Evolutionary conservation across 2,888 invertebrate species (phyloP), one percentile per base, ranked within the genome.

Genomic region (Mimas tiliae): DNA sequence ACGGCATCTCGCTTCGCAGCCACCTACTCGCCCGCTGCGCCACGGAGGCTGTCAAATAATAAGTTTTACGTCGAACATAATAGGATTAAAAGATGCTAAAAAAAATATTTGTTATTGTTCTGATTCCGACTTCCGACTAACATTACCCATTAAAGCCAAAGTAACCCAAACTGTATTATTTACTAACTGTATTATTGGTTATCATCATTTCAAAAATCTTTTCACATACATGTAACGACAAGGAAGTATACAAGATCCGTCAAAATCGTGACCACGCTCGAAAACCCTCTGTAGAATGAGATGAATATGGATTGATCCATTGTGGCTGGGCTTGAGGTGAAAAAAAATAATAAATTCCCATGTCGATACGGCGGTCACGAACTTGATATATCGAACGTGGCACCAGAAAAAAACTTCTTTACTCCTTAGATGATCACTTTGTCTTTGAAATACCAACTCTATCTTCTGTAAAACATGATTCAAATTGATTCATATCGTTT

Each of bases 341-440:
- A 71, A 70, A 71, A 67, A 71, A 63, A 68, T 53, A 66, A 70
- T 71, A 72, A 69, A 72, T 70, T 69, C 70, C 65, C 66, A 68
- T 67, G 66, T 71, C 73, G 70, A 74, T 72, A 71, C 65, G 65
- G 63, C 67, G 68, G 71, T 70, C 72, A 71, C 71, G 71, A 70
- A 68, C 72, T 69, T 73, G 75, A 73, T 70, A 68, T 73, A 74
- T 70, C 69, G 71, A 65, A 71, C 68, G 66, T 63, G 68, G 66
- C 68, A 68, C 72, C 67, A 66, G 68, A 69, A 68, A 70, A 72
- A 70, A 52, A 27, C 27, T 3, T 4, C 53, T 33, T 8, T 21
- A 47, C n/a, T 67, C 62, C 62, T 63, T 12, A 9, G 19, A 58
- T 19, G 19, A 42, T 6, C 34, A 8, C 14, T 1, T 45, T 9